A percentile compares a stretch with the other conserved stretches of the same genome.
Evolutionary conservation across 2,888 invertebrate species (phyloP).

Genomic region (Gerris lacustris): DNA sequence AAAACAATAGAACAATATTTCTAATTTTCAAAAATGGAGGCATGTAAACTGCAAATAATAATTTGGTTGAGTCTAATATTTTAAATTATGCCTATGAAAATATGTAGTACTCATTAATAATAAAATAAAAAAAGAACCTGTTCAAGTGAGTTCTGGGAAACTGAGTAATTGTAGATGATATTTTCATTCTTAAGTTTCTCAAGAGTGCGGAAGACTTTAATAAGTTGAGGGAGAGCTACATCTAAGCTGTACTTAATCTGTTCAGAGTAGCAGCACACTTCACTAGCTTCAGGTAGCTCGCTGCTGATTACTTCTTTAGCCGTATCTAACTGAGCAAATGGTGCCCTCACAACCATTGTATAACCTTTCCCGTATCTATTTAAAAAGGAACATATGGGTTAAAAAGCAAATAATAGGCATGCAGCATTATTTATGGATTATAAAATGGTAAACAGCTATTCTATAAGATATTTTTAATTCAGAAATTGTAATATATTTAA

Average conservation of each 20-base stretch:
- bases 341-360: background rate
- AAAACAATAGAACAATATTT: too few relatives aligned
- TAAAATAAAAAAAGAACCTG: background rate
- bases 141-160: slow-evolving; percentile 5
- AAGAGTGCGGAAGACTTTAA: background rate
- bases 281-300: background rate
- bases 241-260: background rate
- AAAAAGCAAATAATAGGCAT: too few relatives aligned
- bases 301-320: background rate
- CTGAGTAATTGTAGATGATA: background rate
- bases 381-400: too few relatives aligned
- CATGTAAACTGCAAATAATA: too few relatives aligned
- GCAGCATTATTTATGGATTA: too few relatives aligned
- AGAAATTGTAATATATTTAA: too few relatives aligned
- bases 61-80: too few relatives aligned
- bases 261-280: slow-evolving; percentile 1
- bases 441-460: too few relatives aligned
- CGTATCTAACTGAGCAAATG: background rate
- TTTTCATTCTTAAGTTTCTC: background rate
- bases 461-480: too few relatives aligned
- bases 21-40: too few relatives aligned
- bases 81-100: too few relatives aligned
- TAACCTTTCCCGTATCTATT: slow-evolving; percentile 5
- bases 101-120: too few relatives aligned
- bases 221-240: background rate